phyloP scores from a whole-genome alignment of 2,113 vertebrate species.

The Setophaga petechia region DNA sequence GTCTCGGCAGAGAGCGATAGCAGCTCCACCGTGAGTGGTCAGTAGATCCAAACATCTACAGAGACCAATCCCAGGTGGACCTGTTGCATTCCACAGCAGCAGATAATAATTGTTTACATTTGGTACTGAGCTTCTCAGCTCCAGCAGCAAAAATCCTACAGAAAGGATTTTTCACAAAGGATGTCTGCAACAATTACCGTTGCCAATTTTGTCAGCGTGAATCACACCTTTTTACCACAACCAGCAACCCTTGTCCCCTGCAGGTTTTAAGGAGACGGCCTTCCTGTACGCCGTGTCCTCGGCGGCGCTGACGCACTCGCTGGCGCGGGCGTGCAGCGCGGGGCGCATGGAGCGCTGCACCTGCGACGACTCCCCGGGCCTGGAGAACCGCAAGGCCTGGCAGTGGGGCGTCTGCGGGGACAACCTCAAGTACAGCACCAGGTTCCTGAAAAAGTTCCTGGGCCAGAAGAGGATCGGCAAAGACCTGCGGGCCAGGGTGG shows the following conservation, averaged over 20 bases:
- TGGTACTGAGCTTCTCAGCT: no score
- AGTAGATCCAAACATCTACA: no score
- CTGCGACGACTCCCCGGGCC: conserved; percentile 93
- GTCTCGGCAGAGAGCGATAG: no score
- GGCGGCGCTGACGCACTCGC: conserved; percentile 88
- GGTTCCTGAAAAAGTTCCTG: conserved; percentile 94
- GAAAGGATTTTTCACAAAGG: no score
- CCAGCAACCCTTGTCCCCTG: background rate
- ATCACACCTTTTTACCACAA: no score
- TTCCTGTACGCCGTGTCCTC: conserved; percentile 93
- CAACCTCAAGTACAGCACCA: conserved; percentile 98
- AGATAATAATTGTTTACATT: no score
- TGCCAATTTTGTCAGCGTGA: no score
- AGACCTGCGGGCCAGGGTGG: conserved; percentile 91
- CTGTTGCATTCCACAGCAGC: no score
- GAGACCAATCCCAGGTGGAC: no score
- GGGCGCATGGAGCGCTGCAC: conserved; percentile 98
- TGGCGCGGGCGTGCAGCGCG: conserved; percentile 94
- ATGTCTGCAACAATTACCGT: no score
- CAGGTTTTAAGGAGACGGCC: conserved; percentile 97
- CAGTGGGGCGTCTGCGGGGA: conserved; percentile 98
- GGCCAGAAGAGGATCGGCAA: conserved; percentile 92
- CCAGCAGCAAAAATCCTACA: no score
- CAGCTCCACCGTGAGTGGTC: no score
- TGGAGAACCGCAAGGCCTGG: conserved; percentile 96